These are phyloP conservation scores for Volucella inanis DNA, from an alignment of 2,888 invertebrate genomes.

Conservation along the genomic window DNA sequence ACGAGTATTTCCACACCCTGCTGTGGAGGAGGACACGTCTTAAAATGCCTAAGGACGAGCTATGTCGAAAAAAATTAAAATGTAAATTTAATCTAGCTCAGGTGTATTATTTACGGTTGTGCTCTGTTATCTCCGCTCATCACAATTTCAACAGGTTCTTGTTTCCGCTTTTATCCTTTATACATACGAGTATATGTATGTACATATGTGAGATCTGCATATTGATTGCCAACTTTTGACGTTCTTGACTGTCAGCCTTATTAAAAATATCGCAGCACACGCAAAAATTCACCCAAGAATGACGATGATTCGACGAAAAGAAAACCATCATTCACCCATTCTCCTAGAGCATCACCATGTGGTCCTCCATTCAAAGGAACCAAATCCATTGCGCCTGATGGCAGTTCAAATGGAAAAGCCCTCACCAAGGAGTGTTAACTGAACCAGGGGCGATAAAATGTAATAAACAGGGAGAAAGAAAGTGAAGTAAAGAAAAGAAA, in stretches of 20 bases:
- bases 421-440: slow-evolving; percentile 38
- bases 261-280: slow-evolving; percentile 70
- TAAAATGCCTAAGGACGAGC: neutral
- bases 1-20: no score
- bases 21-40: neutral
- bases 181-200: slow-evolving; percentile 32
- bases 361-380: neutral
- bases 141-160: slow-evolving; percentile 66
- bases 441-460: slow-evolving; percentile 49
- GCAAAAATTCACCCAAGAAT: slow-evolving; percentile 60
- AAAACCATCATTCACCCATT: slow-evolving; percentile 12
- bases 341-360: neutral
- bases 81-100: slow-evolving; percentile 52
- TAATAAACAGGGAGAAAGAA: slow-evolving; percentile 57
- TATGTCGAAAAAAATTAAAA: slow-evolving; percentile 39
- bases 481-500: slow-evolving; percentile 17
- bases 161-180: neutral
- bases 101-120: slow-evolving; percentile 52
- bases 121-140: slow-evolving; percentile 43
- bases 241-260: slow-evolving; percentile 49
- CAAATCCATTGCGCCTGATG: neutral
- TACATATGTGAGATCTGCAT: slow-evolving; percentile 58
- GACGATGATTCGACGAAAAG: slow-evolving; percentile 54
- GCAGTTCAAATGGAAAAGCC: neutral
- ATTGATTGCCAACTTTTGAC: slow-evolving; percentile 67